These are phyloP conservation scores for Agonopterix alstromeriana DNA, from an alignment of 2,888 invertebrate species.

Conservation along the genomic window DNA sequence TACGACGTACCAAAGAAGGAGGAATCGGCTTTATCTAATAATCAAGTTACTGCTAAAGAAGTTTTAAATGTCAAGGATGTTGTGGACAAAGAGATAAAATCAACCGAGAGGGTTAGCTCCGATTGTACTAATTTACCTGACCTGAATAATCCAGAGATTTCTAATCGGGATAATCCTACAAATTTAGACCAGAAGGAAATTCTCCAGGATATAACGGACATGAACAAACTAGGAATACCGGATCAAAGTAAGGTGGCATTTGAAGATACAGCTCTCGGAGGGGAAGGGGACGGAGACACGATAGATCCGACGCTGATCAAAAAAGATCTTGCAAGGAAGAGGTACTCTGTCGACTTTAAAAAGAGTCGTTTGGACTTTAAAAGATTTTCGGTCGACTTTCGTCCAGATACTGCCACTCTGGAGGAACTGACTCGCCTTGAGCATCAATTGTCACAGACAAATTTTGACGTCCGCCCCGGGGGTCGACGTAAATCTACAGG, in stretches of 20 bases:
- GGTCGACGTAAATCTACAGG: conserved; percentile 63
- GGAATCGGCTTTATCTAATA: conserved; percentile 6
- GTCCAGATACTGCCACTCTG: conserved; percentile 53
- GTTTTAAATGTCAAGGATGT: conserved; percentile 6
- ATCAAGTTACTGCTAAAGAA: conserved; percentile 12
- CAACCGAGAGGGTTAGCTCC: conserved; percentile 1
- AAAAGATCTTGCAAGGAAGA: conserved; percentile 48
- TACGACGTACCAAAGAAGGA: conserved; percentile 13
- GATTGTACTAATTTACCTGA: background rate
- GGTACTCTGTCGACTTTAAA: conserved; percentile 64
- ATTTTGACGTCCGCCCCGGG: conserved; percentile 50
- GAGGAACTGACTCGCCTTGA: conserved; percentile 58
- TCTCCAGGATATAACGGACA: too few relatives aligned
- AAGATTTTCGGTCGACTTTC: conserved; percentile 61
- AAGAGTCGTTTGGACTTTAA: conserved; percentile 57
- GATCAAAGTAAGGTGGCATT: conserved; percentile 24
- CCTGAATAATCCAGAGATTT: background rate
- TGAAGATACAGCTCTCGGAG: conserved; percentile 32
- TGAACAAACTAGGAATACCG: conserved; percentile 9
- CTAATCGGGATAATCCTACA: background rate
- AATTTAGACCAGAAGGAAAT: too few relatives aligned
- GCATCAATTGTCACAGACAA: conserved; percentile 57
- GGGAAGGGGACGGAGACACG: conserved; percentile 36
- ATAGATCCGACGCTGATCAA: conserved; percentile 41
- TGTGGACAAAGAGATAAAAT: conserved; percentile 8